phyloP scores from a whole-genome alignment of 1,140 invertebrate species.

The Uloborus diversus region DNA sequence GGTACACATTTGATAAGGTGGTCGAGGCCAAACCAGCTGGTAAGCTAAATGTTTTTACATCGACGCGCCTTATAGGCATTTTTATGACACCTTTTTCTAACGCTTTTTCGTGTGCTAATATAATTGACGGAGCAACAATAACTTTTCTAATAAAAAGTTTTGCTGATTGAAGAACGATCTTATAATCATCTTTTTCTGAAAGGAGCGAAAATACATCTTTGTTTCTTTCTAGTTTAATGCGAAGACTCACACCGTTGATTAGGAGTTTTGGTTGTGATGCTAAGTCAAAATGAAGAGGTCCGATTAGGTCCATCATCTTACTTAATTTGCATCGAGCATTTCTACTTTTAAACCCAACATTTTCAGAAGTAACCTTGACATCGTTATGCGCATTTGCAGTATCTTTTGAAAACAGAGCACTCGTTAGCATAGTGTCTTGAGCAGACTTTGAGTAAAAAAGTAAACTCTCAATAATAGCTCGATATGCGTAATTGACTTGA shows the following conservation, averaged over 20 bases:
- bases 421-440: not conserved
- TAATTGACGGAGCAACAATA: constrained; percentile 6
- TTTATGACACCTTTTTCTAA: no score
- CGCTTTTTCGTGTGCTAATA: not conserved
- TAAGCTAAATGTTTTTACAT: not conserved
- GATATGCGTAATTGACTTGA: constrained; percentile 12
- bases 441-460: not conserved
- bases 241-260: constrained; percentile 10
- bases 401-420: not conserved
- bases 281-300: constrained; percentile 16
- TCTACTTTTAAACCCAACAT: not conserved
- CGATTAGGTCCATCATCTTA: not conserved
- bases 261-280: constrained; percentile 18
- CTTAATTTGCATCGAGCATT: not conserved
- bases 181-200: not conserved
- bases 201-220: not conserved
- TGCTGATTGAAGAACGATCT: not conserved
- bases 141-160: constrained; percentile 18
- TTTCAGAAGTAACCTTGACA: not conserved
- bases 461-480: not conserved
- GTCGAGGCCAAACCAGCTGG: not conserved
- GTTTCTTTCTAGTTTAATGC: constrained; percentile 23
- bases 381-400: not conserved
- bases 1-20: not conserved
- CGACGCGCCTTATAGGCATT: not conserved